Base-by-base conservation (phyloP, 2,113 vertebrate species). In the Neoarius graeffei region DNA sequence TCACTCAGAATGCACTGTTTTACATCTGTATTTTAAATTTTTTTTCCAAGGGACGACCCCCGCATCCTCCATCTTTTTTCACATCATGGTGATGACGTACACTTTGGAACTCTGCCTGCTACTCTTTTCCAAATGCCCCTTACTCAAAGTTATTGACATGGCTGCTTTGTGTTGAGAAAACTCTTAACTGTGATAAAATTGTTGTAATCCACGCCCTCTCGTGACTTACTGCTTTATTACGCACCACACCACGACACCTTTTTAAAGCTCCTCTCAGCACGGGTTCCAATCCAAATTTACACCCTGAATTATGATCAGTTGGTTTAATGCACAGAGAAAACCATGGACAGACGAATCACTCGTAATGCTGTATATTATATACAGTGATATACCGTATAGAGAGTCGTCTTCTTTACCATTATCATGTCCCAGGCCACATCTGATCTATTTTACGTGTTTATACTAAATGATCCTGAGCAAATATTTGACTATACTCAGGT, bases 401-500 rank as follows among this genome's bases (percentile, higher is more conserved):
- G 59, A 30, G 17, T 81, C 14, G 9, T 81, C 27, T 81, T 81
- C 14, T 59, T 19, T 10, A 60, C 13, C 30, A 11, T 19, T 59
- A 57, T 81, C 27, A 59, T 19, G 52, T 17, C 3, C 52, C n/a
- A 57, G 30, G 25, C 7, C 52, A 59, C 20, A 27, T 60, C 56
- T 42, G 17, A 9, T 59, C 27, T 57, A 30, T 57, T 57, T 60
- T 60, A 23, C 19, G 50, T 79, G 79, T 89, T 67, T 85, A 87
- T 90, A 85, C 86, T 76, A 85, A 54, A 56, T 79, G 27, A 56
- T 17, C 81, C 81, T 79, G 62, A 86, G 88, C 79, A 93, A 93
- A 93, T 92, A 92, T 93, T 92, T 93, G 88, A 42, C 76, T 42
- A 76, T 84, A 74, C 84, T 90, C 86, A 82, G 59, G 67, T 83